Percentiles rank a stretch among this genome's conserved stretches.
These are phyloP conservation scores for Mythimna impura DNA, from an alignment of 2,888 invertebrate species.

Conservation along the genomic window DNA sequence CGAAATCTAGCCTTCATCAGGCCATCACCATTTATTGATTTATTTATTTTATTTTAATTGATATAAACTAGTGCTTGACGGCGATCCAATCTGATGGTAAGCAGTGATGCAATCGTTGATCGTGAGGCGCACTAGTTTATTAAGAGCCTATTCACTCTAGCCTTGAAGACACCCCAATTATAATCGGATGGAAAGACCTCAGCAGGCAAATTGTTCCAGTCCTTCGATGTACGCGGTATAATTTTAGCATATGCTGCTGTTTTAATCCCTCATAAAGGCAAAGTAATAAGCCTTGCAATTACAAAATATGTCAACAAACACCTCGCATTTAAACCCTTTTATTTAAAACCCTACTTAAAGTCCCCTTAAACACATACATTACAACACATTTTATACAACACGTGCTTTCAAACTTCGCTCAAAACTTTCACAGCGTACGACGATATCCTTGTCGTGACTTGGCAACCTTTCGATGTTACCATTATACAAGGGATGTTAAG, in stretches of 20 bases:
- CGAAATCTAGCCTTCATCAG: not conserved
- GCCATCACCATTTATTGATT: not conserved
- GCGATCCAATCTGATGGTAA: too few species aligned
- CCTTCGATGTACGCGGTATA: too few species aligned
- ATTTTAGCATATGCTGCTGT: not conserved
- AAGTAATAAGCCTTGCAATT: not conserved
- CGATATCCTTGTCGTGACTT: conserved; percentile 55
- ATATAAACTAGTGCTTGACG: too few species aligned
- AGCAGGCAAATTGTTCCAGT: too few species aligned
- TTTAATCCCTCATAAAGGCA: not conserved
- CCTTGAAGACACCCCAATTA: too few species aligned
- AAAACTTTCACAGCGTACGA: conserved; percentile 42
- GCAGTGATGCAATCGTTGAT: too few species aligned
- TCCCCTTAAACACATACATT: conserved; percentile 35
- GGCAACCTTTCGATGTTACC: conserved; percentile 52
- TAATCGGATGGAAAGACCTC: too few species aligned
- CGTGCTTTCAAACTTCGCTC: conserved; percentile 28
- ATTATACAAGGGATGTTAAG: not conserved
- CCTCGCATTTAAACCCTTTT: conserved; percentile 6
- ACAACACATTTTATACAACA: conserved; percentile 33
- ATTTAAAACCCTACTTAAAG: conserved; percentile 40
- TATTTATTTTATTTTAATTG: too few species aligned
- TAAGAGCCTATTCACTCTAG: too few species aligned
- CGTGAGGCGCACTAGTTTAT: too few species aligned
- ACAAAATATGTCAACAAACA: not conserved